Base-by-base conservation (phyloP, 1,140 invertebrate species). In the Listronotus bonariensis region DNA sequence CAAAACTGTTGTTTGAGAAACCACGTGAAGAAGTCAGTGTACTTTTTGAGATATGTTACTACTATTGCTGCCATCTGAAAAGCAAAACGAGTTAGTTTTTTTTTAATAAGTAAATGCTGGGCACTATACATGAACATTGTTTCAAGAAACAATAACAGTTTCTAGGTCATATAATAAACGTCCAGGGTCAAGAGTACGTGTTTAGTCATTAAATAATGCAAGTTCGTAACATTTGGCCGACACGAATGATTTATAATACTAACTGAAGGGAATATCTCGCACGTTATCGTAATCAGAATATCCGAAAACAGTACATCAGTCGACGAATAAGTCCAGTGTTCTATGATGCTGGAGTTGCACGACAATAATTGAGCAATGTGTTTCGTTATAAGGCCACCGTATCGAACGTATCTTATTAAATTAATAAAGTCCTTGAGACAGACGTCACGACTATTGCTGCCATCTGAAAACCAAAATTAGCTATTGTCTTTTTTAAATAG, bases 181-280 rank as follows among this genome's bases (percentile, higher is more conserved):
- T n/a, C n/a, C n/a, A n/a, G n/a, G n/a, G n/a, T n/a, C n/a, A n/a
- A n/a, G n/a, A n/a, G n/a, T n/a, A n/a, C n/a, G n/a, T n/a, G n/a
- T n/a, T n/a, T n/a, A n/a, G n/a, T n/a, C n/a, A n/a, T n/a, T n/a
- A n/a, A n/a, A n/a, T n/a, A n/a, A n/a, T n/a, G n/a, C n/a, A n/a
- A n/a, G n/a, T n/a, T n/a, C n/a, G n/a, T n/a, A n/a, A n/a, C n/a
- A n/a, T n/a, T n/a, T n/a, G n/a, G n/a, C n/a, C n/a, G n/a, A n/a
- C n/a, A n/a, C n/a, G n/a, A n/a, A n/a, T n/a, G n/a, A n/a, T n/a
- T n/a, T n/a, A n/a, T n/a, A n/a, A n/a, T n/a, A n/a, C 91, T 92
- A 9, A 89, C 88, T n/a, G 91, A 89, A 0, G 92, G 91, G 80
- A 92, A 96, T 73, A 95, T 92, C 0, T 89, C 93, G 26, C 90